Evolutionary conservation across 2,888 invertebrate genomes (phyloP).

Genomic region (Drosophila trichaetosa): DNA sequence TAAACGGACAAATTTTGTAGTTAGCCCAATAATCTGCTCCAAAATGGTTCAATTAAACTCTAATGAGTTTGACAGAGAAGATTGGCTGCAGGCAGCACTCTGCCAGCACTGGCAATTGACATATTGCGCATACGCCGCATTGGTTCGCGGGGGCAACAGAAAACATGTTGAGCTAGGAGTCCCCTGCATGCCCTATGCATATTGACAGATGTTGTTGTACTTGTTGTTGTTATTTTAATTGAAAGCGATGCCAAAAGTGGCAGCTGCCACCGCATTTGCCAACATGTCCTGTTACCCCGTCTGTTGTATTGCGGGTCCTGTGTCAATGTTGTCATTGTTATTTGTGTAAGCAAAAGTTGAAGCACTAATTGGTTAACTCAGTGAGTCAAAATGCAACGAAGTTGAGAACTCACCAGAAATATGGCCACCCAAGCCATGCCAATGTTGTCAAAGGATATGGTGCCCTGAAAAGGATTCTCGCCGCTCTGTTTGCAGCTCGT

Average conservation of each 20-base stretch:
- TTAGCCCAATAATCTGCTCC: slow-evolving; percentile 23
- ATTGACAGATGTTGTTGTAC: slow-evolving; percentile 43
- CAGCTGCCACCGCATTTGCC: slow-evolving; percentile 51
- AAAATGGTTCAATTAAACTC: slow-evolving; percentile 42
- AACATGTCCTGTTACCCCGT: slow-evolving; percentile 56
- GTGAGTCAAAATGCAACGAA: slow-evolving; percentile 10
- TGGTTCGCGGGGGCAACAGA: slow-evolving; percentile 4
- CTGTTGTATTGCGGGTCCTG: slow-evolving; percentile 11
- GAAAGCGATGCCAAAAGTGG: slow-evolving; percentile 56
- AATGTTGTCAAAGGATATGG: slow-evolving; percentile 99
- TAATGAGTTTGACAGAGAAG: slow-evolving; percentile 22
- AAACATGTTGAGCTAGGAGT: background rate
- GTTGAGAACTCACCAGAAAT: slow-evolving; percentile 93
- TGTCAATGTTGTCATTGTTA: slow-evolving; percentile 60
- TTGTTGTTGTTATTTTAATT: slow-evolving; percentile 40
- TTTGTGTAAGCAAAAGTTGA: slow-evolving; percentile 50
- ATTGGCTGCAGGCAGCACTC: slow-evolving; percentile 18
- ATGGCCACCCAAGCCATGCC: slow-evolving; percentile 99
- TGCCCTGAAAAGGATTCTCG: slow-evolving; percentile 98
- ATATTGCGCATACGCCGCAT: slow-evolving; percentile 48
- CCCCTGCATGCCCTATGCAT: slow-evolving; percentile 45
- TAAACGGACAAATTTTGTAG: slow-evolving; percentile 5
- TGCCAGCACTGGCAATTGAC: slow-evolving; percentile 17
- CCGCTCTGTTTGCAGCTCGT: slow-evolving; percentile 96
- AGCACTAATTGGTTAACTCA: slow-evolving; percentile 59